Conservation (phyloP, 2,888 invertebrate genomes). For the Catocala fraxini region DNA sequence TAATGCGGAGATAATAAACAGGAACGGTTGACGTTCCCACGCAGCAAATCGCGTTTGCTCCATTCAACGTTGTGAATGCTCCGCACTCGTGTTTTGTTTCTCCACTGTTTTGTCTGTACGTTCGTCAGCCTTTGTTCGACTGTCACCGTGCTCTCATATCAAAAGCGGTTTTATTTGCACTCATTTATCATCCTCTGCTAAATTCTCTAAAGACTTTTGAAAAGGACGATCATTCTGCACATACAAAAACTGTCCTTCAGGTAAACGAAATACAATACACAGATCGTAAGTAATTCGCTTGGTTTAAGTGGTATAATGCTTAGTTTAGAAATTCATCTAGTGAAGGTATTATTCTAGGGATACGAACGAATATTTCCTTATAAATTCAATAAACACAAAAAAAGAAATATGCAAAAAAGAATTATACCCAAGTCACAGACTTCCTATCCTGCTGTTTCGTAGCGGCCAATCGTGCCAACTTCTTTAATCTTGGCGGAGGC, state of each 20-base stretch:
- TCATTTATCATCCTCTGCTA: slow-evolving; percentile 54
- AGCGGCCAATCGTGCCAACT: slow-evolving; percentile 75
- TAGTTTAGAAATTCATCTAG: background rate
- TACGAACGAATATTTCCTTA: too few relatives aligned
- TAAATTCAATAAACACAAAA: too few relatives aligned
- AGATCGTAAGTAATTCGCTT: too few relatives aligned
- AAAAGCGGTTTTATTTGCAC: slow-evolving; percentile 58
- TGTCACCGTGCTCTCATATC: slow-evolving; percentile 62
- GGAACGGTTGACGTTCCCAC: slow-evolving; percentile 74
- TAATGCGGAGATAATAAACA: slow-evolving; percentile 57
- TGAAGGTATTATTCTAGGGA: too few relatives aligned
- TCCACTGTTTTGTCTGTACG: slow-evolving; percentile 68
- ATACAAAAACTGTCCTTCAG: slow-evolving; percentile 20
- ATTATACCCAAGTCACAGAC: slow-evolving; percentile 78
- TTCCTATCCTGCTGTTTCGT: slow-evolving; percentile 71
- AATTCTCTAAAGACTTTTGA: slow-evolving; percentile 15
- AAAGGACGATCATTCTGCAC: slow-evolving; percentile 17
- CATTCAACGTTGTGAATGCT: slow-evolving; percentile 63
- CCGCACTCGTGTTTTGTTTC: slow-evolving; percentile 50
- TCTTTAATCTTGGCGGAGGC: slow-evolving; percentile 82
- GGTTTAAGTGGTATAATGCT: too few relatives aligned
- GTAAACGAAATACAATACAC: background rate
- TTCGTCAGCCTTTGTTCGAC: slow-evolving; percentile 66
- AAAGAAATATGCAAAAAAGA: background rate
- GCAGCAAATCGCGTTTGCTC: slow-evolving; percentile 56